Base-by-base conservation (phyloP, 2,888 invertebrate species). In the Hydropsyche betteni region DNA sequence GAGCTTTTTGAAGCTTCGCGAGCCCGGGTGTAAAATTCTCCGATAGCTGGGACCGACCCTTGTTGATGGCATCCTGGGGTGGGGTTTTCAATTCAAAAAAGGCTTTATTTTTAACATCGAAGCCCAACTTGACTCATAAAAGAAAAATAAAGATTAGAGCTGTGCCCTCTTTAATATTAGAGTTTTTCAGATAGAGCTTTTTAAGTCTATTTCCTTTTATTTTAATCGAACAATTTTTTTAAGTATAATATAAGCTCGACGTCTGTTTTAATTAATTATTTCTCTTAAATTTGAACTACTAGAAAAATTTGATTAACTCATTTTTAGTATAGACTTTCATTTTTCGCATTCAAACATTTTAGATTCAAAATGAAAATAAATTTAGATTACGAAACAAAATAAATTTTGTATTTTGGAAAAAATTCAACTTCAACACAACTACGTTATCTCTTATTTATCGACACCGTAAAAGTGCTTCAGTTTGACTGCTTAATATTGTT, bases 1-100 rank as follows among this genome's bases (percentile, higher is more conserved):
- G 70, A 70, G 70, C 70, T 70, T 70, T 70, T 53, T 70, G 52
- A 70, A 51, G 70, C 53, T 52, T 70, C 70, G 36, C 12, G 53
- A 70, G 34, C 70, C 33, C 24, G 70, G 24, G 70, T 53, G 52
- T 70, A 70, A 61, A 61, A 72, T 72, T 72, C 36, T 10, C 64
- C 36, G 64, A 64, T 64, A 64, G 64, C 24, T 24, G 24, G 24
- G 24, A 24, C 24, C 64, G 64, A 34, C 8, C 64, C 33, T 33
- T 34, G 12, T 33, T 34, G 64, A 64, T 33, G 33, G n/a, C 14
- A n/a, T 10, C 34, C 34, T 36, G 64, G 12, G 36, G 2, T 8
- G 58, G 58, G 34, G 36, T 64, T 24, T 64, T 36, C 64, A 64
- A 64, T 64, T 61, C 61, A 64, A 64, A 36, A 64, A 64, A 64